Base-by-base conservation (phyloP, 2,888 invertebrate species). In the Ochropleura leucogaster region DNA sequence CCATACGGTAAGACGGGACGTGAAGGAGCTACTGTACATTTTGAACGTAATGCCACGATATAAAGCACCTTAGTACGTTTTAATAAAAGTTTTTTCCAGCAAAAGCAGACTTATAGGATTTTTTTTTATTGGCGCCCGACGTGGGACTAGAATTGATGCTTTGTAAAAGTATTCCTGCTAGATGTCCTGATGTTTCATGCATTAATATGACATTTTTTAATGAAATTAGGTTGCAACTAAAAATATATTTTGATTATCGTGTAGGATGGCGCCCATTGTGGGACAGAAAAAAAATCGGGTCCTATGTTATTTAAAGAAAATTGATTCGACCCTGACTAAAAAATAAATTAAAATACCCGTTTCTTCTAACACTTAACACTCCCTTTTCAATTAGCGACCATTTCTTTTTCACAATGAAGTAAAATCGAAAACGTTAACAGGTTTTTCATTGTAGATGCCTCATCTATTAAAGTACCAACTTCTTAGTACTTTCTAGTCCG, bases 231-330 rank as follows among this genome's bases (percentile, higher is more conserved):
- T 47, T 9, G 12, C 16, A 46, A 0, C n/a, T 20, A 69, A 42
- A 9, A 5, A 16, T 20, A 40, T 49, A 12, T 20, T 69, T 46
- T 40, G 1, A 47, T 42, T 30, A 42, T 20, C 3, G 40, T n/a
- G 16, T 42, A n/a, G 30, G 0, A 47, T 59, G 77, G 51, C 59
- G 42, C 60, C 74, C 77, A 77, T 7, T 47, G n/a, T 68, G 53
- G 47, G 77, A 49, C 65, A 18, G 40, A 10, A 8, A 4, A 9
- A 7, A 4, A 49, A 12, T n/a, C 20, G 4, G 1, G 7, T 9
- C 20, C 18, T 7, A 16, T 9, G 6, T 47, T 51, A 5, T 46
- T 51, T 46, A 7, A 30, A 60, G 3, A 14, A 60, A 30, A 53
- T 53, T 63, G 53, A 44, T 40, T 55, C 42, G 30, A 57, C 16